Base-by-base conservation (phyloP, 1,140 invertebrate species). In the Leptestheria dahalacensis region DNA sequence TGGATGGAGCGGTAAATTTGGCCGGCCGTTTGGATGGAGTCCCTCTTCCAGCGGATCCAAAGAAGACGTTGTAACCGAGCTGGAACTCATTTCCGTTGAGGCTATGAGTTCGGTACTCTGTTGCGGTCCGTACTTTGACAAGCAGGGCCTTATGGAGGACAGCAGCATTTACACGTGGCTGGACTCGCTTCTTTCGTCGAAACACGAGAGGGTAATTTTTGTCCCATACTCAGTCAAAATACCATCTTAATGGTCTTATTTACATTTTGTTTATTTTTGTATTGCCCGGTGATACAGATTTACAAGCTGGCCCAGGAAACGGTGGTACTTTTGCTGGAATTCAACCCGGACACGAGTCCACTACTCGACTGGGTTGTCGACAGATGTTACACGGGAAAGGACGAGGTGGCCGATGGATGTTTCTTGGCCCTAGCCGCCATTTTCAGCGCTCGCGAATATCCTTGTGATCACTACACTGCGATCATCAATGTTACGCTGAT, bases 351-450 rank as follows among this genome's bases (percentile, higher is more conserved):
- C 70, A 86, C 88, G 57, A 89, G 91, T 0, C 80, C 87, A 2
- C 73, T 99, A 15, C 74, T 99, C 4, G 96, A 99, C 73, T 98
- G 94, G 94, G 85, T 94, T 0, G 92, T 99, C 21, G 91, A 97
- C 74, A 82, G 91, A 53, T 99, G 96, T 72, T 99, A 95, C 69
- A 98, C 91, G 0, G 92, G 91, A 2, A 72, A 81, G 3, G 81
- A 85, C 9, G 79, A 86, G 62, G 90, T 97, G 21, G 91, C 93
- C 6, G 92, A 97, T 71, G 88, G 89, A 1, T 97, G 94, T 69
- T 98, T 98, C 70, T 79, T 91, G 66, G 91, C 94, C 10, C 77
- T 99, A 15, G 91, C 92, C 23, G 88, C 91, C 15, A 90, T 98
- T 63, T 99, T 98, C 71, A 94, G 91, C 68, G 88, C 91, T 26